Base-by-base conservation (phyloP, 2,113 vertebrate species). In the Sterrhoptilus dennistouni region DNA sequence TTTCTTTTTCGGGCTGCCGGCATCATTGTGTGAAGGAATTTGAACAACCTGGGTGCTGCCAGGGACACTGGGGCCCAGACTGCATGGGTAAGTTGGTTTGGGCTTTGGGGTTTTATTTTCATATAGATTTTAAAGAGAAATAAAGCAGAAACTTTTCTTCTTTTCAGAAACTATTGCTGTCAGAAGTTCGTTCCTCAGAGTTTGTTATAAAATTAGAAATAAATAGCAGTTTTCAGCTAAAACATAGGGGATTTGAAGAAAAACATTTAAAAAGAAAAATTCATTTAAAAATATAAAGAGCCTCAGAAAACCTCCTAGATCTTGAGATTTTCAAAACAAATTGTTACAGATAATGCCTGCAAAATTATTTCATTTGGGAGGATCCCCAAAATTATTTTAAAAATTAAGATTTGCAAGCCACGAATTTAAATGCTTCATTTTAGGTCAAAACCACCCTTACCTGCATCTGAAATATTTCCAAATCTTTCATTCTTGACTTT, bases 31-130 rank as follows among this genome's bases (percentile, higher is more conserved):
- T 42, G 42, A 98, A 95, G 74, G 93, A 97, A 31, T 93, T 97
- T 19, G 36, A 97, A 2, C 96, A 98, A n/a, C 96, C 97, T 12
- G 94, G 93, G 28, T 98, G 98, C 80, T 98, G 98, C 53, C 93
- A 96, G 35, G 98, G 98, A 8, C 92, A 87, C 52, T 98, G 98
- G 98, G 98, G 98, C 36, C 97, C 97, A 81, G 97, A 98, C 52
- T 98, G 98, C 95, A 66, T 97, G 84, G 98, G 98, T 98, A 87
- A 98, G 98, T n/a, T 57, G 4, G 10, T 21, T 28, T 35, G 31
- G 50, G 13, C 3, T 78, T 76, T 42, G 25, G 8, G 12, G 3
- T 6, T 44, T 38, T 16, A 47, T 14, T 54, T 61, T 54, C 57
- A 38, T 4, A 15, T 2, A 38, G 21, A 56, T 27, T 56, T 50